phyloP scores from a whole-genome alignment of 2,888 invertebrate species.

The Leptinotarsa rubiginosa region DNA sequence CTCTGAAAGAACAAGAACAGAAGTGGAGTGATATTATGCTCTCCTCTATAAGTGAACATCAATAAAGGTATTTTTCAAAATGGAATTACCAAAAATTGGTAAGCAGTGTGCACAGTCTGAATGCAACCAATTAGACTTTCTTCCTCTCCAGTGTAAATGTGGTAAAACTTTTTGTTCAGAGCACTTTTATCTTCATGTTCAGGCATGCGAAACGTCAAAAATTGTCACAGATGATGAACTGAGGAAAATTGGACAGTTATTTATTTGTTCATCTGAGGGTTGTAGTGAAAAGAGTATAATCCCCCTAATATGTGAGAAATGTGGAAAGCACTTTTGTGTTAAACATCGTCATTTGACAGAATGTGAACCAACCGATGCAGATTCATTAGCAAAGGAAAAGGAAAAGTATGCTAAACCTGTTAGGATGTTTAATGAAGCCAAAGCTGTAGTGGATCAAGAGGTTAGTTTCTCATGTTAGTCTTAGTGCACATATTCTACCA shows the following conservation, averaged over 20 bases:
- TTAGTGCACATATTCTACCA: too few relatives aligned
- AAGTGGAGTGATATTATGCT: conserved; percentile 73
- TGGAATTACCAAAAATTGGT: conserved; percentile 83
- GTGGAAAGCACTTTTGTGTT: conserved; percentile 78
- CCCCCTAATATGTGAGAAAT: conserved; percentile 75
- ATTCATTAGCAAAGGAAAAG: conserved; percentile 69
- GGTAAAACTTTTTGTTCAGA: conserved; percentile 74
- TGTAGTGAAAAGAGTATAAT: conserved; percentile 74
- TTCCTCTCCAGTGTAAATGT: conserved; percentile 78
- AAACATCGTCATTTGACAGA: conserved; percentile 70
- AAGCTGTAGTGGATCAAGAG: conserved; percentile 73
- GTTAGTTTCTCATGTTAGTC: not conserved
- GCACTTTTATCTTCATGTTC: conserved; percentile 72
- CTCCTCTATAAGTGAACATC: conserved; percentile 68
- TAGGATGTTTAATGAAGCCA: conserved; percentile 73
- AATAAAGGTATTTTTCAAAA: conserved; percentile 63
- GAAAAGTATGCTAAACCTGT: conserved; percentile 73
- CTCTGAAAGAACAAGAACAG: conserved; percentile 87
- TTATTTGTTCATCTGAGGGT: conserved; percentile 70
- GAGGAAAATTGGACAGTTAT: conserved; percentile 60
- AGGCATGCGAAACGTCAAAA: conserved; percentile 66
- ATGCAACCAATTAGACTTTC: conserved; percentile 79
- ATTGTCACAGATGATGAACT: conserved; percentile 48
- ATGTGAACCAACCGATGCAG: conserved; percentile 65
- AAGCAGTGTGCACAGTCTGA: conserved; percentile 72